phyloP scores from a whole-genome alignment of 30 jellyfish, hydroid and myxozoan genomes.

The Sanderia malayensis region DNA sequence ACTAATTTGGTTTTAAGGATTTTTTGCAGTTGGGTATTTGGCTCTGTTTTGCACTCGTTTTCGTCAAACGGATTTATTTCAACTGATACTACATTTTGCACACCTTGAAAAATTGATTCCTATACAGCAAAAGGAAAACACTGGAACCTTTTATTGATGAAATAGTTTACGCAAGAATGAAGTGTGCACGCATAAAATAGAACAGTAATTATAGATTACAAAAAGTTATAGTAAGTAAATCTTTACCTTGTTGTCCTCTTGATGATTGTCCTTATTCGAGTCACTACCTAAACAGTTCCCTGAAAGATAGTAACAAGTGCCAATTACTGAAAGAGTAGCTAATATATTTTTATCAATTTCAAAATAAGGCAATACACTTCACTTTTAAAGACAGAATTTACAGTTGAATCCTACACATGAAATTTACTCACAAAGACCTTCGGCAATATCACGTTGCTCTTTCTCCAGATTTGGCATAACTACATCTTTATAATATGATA shows the following conservation, averaged over 20 bases:
- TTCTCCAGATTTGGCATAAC: not conserved
- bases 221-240: not conserved
- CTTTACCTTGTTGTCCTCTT: conserved; percentile 1
- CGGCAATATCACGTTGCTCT: not conserved
- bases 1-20: not conserved
- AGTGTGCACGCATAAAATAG: not conserved
- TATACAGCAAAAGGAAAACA: not conserved
- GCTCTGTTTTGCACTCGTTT: not conserved
- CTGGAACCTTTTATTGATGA: not conserved
- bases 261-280: conserved; percentile 1
- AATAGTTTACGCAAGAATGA: not conserved
- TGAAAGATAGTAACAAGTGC: not conserved
- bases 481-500: not conserved
- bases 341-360: not conserved
- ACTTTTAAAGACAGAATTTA: not conserved
- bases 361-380: not conserved
- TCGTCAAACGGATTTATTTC: not conserved
- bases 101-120: not conserved
- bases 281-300: conserved; percentile 1
- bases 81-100: not conserved
- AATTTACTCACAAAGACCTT: not conserved
- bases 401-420: not conserved
- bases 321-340: not conserved
- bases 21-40: not conserved
- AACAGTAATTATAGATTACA: not conserved